Conservation (phyloP, 2,888 invertebrate species). For the Diploptera punctata region DNA sequence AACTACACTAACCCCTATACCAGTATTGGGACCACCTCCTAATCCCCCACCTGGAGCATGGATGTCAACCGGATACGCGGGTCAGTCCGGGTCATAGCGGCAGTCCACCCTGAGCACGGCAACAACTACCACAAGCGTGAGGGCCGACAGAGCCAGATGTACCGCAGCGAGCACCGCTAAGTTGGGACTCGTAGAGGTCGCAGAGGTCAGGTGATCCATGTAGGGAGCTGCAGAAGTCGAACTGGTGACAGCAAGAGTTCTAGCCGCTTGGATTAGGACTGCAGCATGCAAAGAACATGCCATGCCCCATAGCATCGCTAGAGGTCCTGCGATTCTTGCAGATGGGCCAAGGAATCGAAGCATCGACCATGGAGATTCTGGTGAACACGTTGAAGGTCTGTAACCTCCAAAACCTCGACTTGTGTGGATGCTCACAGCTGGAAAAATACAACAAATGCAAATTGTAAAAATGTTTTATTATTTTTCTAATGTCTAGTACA, state of each 20-base stretch:
- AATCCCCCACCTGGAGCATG: too few species aligned
- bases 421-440: conserved; percentile 68
- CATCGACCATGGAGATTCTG: conserved; percentile 47
- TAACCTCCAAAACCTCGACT: conserved; percentile 58
- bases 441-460: too few species aligned
- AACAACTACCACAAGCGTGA: conserved; percentile 61
- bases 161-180: conserved; percentile 45
- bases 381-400: conserved; percentile 51
- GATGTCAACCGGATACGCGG: conserved; percentile 52
- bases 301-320: conserved; percentile 61
- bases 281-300: conserved; percentile 63
- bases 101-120: conserved; percentile 63
- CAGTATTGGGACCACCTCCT: conserved; percentile 40
- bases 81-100: conserved; percentile 55
- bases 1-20: conserved; percentile 49
- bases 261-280: conserved; percentile 61
- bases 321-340: conserved; percentile 51
- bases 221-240: not conserved
- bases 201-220: not conserved
- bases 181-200: conserved; percentile 14
- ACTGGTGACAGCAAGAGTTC: conserved; percentile 54
- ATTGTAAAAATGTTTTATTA: too few species aligned
- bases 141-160: conserved; percentile 59
- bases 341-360: conserved; percentile 53
- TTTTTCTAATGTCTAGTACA: too few species aligned